Base-by-base conservation (phyloP, 2,888 invertebrate species). In the Perithous albicinctus region DNA sequence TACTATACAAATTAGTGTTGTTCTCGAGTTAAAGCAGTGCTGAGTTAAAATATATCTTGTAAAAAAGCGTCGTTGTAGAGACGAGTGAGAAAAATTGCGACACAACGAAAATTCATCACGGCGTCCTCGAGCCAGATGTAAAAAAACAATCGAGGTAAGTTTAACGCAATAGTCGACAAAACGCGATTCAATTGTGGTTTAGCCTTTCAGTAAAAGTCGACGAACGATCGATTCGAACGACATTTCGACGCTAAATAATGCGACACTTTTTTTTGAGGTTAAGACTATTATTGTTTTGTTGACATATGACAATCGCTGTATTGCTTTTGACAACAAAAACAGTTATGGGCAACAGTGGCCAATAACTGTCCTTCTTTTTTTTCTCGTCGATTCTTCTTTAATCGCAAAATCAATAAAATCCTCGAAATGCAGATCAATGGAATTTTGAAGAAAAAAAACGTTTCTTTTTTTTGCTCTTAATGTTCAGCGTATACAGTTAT, bases 201-300 rank as follows among this genome's bases (percentile, higher is more conserved):
- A n/a, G n/a, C n/a, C n/a, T n/a, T n/a, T n/a, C n/a, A n/a, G n/a
- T n/a, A n/a, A n/a, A n/a, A n/a, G n/a, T n/a, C n/a, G n/a, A n/a
- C n/a, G n/a, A n/a, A n/a, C 29, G 15, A 2, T 29, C 32, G 56
- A 32, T 15, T n/a, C 8, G 35, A 18, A n/a, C 7, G 7, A 29
- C 66, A 38, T 26, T 32, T 20, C 38, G 7, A 10, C 8, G 15
- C 12, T 5, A 15, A 41, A 1, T 18, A n/a, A 26, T n/a, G n/a
- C n/a, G n/a, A n/a, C n/a, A n/a, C n/a, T n/a, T n/a, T n/a, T n/a
- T 76, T 79, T 79, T 72, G 70, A 82, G 82, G 82, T 82, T 82
- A 82, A 54, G 70, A 23, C 43, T 12, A 43, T 32, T 43, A 61
- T 73, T 79, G 82, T 82, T 76, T 79, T 82, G 79, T 82, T 82